Evolutionary conservation across 2,888 invertebrate genomes (phyloP).

Genomic region (Rhopalosiphum nymphaeae): DNA sequence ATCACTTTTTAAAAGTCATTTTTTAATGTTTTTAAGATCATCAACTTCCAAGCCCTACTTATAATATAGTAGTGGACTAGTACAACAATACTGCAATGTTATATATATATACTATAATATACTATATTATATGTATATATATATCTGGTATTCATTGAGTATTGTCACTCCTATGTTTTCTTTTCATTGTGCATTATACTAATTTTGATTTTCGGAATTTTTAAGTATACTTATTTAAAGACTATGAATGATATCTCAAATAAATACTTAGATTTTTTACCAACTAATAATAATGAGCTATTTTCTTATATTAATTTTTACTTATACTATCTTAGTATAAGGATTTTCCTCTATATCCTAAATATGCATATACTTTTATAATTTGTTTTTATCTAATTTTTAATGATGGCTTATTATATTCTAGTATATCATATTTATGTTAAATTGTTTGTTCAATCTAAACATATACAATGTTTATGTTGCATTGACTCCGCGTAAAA

Average conservation of each 20-base stretch:
- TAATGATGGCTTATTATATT: not conserved
- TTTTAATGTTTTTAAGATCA: too few species aligned
- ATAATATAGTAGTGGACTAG: not conserved
- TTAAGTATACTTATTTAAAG: not conserved
- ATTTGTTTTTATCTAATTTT: not conserved
- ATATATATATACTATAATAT: not conserved
- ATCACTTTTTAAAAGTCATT: too few species aligned
- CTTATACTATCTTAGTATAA: not conserved
- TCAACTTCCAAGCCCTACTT: too few species aligned
- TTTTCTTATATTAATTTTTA: too few species aligned
- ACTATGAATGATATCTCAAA: not conserved
- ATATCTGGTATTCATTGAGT: not conserved
- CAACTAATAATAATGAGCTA: not conserved
- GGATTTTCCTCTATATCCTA: not conserved
- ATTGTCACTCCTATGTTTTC: not conserved
- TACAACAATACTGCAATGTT: not conserved
- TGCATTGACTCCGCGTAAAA: not conserved
- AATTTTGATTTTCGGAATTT: not conserved
- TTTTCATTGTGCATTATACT: not conserved
- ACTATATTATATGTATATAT: too few species aligned
- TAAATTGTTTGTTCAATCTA: not conserved
- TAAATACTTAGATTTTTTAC: not conserved
- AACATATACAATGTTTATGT: not conserved
- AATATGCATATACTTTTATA: not conserved
- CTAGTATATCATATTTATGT: not conserved